These are phyloP conservation scores for Orthonevra nobilis DNA, from an alignment of 2,888 invertebrate genomes.

Conservation along the genomic window DNA sequence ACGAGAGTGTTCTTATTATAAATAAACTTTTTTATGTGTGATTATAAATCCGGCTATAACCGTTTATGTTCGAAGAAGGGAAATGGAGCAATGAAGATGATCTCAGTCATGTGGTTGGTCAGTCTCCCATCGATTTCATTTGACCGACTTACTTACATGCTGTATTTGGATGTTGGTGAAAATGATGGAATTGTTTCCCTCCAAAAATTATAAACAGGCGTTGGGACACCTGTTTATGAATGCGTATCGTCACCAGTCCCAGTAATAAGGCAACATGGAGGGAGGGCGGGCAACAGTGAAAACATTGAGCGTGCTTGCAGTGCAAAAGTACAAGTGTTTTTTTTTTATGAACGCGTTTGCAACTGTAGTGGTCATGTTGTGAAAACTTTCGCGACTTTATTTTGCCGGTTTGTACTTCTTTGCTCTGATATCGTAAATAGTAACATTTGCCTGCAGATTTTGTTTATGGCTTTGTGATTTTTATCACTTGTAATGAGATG, in stretches of 20 bases:
- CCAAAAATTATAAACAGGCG: constrained; percentile 42
- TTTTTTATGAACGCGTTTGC: constrained; percentile 35
- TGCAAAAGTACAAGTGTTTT: constrained; percentile 3
- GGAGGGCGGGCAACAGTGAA: constrained; percentile 62
- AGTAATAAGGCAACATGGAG: too few relatives aligned
- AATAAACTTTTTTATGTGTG: constrained; percentile 59
- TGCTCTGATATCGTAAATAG: not conserved
- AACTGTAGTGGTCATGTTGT: constrained; percentile 3
- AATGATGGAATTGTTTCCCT: constrained; percentile 34
- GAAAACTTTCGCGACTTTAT: constrained; percentile 10
- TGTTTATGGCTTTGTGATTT: constrained; percentile 1
- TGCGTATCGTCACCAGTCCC: constrained; percentile 20
- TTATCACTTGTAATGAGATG: not conserved
- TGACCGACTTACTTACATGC: too few relatives aligned
- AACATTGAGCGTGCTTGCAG: constrained; percentile 23
- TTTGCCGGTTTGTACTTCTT: constrained; percentile 24
- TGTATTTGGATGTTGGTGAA: constrained; percentile 35
- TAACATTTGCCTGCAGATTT: constrained; percentile 3
- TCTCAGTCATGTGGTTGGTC: constrained; percentile 54
- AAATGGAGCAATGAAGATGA: constrained; percentile 51
- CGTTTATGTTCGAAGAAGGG: not conserved
- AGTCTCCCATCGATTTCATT: constrained; percentile 8
- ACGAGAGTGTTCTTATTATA: constrained; percentile 40
- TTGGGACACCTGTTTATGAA: constrained; percentile 20
- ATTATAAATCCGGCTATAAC: constrained; percentile 16